A percentile compares a stretch with the other conserved stretches of the same genome.
These are phyloP conservation scores for human DNA, from an alignment of 2,113 vertebrate species.

Conservation along the genomic window DNA sequence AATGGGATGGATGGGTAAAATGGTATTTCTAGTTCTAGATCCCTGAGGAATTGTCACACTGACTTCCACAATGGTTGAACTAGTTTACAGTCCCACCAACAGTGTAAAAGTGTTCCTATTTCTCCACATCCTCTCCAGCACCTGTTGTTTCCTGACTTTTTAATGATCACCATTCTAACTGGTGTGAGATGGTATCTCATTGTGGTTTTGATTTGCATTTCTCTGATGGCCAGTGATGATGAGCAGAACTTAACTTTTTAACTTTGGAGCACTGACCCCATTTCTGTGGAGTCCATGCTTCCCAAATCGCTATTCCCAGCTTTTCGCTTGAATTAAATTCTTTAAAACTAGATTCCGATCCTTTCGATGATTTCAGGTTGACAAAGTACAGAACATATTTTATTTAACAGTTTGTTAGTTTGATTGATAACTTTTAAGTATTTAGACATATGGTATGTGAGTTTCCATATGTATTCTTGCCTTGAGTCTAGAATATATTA, in stretches of 20 bases:
- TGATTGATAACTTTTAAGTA: not conserved
- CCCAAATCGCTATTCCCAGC: not conserved
- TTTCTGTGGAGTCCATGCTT: not conserved
- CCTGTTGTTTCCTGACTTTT: too few relatives aligned
- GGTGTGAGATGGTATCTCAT: too few relatives aligned
- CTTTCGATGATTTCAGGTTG: not conserved
- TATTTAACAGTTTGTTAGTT: not conserved
- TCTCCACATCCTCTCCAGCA: too few relatives aligned
- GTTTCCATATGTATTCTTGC: not conserved
- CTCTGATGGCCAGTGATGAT: too few relatives aligned
- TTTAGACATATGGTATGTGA: not conserved
- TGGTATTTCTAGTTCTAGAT: too few relatives aligned
- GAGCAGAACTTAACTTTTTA: not conserved
- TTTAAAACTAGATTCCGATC: not conserved
- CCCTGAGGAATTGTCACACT: too few relatives aligned
- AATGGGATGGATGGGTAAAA: too few relatives aligned
- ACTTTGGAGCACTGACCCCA: not conserved
- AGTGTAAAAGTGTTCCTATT: too few relatives aligned
- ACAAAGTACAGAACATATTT: not conserved
- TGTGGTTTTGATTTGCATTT: too few relatives aligned
- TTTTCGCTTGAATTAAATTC: not conserved
- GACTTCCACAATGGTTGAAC: too few relatives aligned
- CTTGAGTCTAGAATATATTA: not conserved
- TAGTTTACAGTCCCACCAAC: too few relatives aligned
- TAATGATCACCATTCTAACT: too few relatives aligned